A percentile compares a stretch with the other conserved stretches of the same genome.
Conservation (phyloP, 2,888 invertebrate genomes). For the Athetis lepigone region DNA sequence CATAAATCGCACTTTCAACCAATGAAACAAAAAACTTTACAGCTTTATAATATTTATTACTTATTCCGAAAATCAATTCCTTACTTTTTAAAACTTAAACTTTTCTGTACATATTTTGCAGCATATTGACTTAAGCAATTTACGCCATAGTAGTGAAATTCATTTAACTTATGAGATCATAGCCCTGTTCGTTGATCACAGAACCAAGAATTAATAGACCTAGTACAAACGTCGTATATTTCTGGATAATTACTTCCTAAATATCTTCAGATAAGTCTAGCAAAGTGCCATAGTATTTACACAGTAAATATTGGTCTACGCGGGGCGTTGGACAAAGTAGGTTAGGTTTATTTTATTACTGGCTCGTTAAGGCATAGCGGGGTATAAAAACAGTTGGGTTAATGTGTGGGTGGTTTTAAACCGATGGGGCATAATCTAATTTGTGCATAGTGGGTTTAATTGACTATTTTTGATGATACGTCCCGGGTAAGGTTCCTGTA, state of each 20-base stretch:
- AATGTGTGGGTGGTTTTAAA: constrained; percentile 30
- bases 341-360: constrained; percentile 57
- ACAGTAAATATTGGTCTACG: constrained; percentile 47
- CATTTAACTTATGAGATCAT: not conserved
- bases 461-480: too few relatives aligned
- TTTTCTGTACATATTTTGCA: not conserved
- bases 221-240: not conserved
- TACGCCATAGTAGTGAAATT: not conserved
- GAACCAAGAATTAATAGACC: not conserved
- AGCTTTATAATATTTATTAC: too few relatives aligned
- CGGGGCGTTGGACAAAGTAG: constrained; percentile 38
- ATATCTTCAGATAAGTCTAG: constrained; percentile 17
- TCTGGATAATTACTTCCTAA: constrained; percentile 13
- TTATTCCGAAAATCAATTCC: too few relatives aligned
- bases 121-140: too few relatives aligned
- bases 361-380: constrained; percentile 41
- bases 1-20: too few relatives aligned
- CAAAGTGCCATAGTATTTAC: constrained; percentile 36
- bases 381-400: constrained; percentile 45
- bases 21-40: too few relatives aligned
- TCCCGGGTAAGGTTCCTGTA: too few relatives aligned
- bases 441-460: constrained; percentile 42
- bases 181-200: not conserved
- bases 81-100: too few relatives aligned
- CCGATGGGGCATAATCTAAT: constrained; percentile 10